phyloP scores from a whole-genome alignment of 2,888 invertebrate genomes.

The Mantis religiosa region DNA sequence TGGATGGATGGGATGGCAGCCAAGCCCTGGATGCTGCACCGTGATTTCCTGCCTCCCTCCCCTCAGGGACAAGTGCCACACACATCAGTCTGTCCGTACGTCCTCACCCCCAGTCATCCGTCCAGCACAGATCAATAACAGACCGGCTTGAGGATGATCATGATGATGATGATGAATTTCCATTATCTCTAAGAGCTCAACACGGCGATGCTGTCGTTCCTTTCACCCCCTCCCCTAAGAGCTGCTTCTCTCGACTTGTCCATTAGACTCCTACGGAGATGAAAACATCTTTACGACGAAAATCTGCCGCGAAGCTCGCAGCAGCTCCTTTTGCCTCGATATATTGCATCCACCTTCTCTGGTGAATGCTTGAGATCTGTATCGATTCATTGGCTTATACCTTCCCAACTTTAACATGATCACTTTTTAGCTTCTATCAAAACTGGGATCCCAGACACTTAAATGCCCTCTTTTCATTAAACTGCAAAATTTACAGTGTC shows the following conservation, averaged over 20 bases:
- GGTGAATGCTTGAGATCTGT: too few relatives aligned
- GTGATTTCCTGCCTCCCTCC: slow-evolving; percentile 1
- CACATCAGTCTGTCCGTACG: background rate
- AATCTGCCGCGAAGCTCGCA: background rate
- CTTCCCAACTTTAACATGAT: too few relatives aligned
- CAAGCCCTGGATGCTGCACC: background rate
- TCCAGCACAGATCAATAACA: background rate
- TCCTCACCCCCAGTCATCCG: background rate
- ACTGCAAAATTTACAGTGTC: too few relatives aligned
- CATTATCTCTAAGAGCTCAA: background rate
- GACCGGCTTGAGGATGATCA: background rate
- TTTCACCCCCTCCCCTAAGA: background rate
- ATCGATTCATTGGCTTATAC: too few relatives aligned
- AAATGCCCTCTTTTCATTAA: too few relatives aligned
- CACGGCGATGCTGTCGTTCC: background rate
- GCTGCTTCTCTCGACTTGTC: background rate
- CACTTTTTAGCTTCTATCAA: too few relatives aligned
- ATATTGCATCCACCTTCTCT: background rate
- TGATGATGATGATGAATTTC: background rate
- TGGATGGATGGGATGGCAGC: slow-evolving; percentile 1
- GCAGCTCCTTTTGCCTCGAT: background rate
- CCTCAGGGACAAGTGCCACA: background rate
- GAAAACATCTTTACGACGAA: background rate
- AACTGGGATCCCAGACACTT: too few relatives aligned
- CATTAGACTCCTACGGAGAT: background rate